These are phyloP conservation scores for Drosophila bipectinata DNA, from an alignment of 1,140 invertebrate species.

Conservation along the genomic window DNA sequence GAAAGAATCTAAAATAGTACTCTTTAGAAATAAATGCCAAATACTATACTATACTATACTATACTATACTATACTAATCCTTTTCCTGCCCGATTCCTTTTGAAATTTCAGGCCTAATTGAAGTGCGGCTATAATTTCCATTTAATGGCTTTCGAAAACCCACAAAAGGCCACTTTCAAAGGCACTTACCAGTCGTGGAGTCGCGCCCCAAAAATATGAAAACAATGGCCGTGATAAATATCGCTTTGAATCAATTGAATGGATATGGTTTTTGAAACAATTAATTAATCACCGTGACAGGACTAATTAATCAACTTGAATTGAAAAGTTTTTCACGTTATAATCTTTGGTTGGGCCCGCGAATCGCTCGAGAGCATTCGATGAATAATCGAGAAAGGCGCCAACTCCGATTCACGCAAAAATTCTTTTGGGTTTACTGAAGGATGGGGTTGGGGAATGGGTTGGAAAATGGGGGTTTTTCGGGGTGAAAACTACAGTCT, in stretches of 20 bases:
- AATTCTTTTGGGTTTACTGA: too few relatives aligned
- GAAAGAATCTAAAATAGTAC: too few relatives aligned
- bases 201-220: background rate
- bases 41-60: too few relatives aligned
- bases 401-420: too few relatives aligned
- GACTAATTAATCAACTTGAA: conserved; percentile 23
- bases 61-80: too few relatives aligned
- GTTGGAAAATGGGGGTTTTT: conserved; percentile 29
- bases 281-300: conserved; percentile 34
- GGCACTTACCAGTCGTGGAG: background rate
- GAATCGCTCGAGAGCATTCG: conserved; percentile 43
- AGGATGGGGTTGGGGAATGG: too few relatives aligned
- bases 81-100: too few relatives aligned
- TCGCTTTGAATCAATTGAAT: conserved; percentile 19
- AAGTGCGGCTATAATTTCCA: background rate
- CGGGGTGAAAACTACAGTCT: conserved; percentile 6
- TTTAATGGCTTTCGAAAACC: background rate
- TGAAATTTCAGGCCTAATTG: background rate
- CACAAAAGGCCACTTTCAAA: background rate
- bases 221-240: conserved; percentile 8
- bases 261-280: conserved; percentile 21
- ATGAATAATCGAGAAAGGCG: conserved; percentile 58
- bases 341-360: background rate
- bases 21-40: too few relatives aligned
- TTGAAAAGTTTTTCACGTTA: conserved; percentile 4